phyloP scores from a whole-genome alignment of 2,888 invertebrate species.

The Choreutis nemorana region DNA sequence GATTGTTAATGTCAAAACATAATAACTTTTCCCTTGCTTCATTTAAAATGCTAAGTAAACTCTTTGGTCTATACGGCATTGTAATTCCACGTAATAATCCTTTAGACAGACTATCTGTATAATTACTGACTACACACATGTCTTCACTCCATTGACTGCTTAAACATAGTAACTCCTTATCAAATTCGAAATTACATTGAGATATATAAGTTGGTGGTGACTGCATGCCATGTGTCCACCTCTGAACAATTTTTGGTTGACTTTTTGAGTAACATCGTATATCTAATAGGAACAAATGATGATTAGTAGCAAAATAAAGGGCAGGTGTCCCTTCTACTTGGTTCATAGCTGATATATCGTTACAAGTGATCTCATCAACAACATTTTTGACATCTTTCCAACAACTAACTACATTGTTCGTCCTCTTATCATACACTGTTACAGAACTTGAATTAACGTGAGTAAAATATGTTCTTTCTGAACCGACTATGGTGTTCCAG shows the following conservation, averaged over 20 bases:
- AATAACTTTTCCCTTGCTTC: slow-evolving; percentile 30
- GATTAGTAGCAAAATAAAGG: slow-evolving; percentile 40
- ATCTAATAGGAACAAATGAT: slow-evolving; percentile 45
- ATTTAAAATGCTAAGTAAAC: slow-evolving; percentile 28
- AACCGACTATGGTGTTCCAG: slow-evolving; percentile 44
- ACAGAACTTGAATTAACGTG: slow-evolving; percentile 30
- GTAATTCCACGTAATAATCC: slow-evolving; percentile 22
- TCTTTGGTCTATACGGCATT: slow-evolving; percentile 45
- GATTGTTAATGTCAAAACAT: slow-evolving; percentile 34
- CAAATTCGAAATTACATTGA: slow-evolving; percentile 32
- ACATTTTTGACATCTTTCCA: slow-evolving; percentile 28
- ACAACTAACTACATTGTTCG: slow-evolving; percentile 22
- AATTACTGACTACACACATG: slow-evolving; percentile 39
- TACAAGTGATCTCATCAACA: slow-evolving; percentile 33
- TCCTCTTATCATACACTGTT: slow-evolving; percentile 48
- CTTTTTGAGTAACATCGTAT: slow-evolving; percentile 21
- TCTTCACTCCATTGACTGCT: slow-evolving; percentile 55
- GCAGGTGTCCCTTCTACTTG: slow-evolving; percentile 28
- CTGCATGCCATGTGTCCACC: slow-evolving; percentile 67
- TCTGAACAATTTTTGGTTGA: slow-evolving; percentile 36
- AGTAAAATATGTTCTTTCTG: slow-evolving; percentile 32
- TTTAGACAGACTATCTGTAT: slow-evolving; percentile 21
- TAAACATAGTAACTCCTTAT: slow-evolving; percentile 38
- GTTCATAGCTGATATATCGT: slow-evolving; percentile 32
- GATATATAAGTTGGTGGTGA: slow-evolving; percentile 50